A percentile compares a stretch with the other conserved stretches of the same genome.
Conservation (phyloP, 2,797 vertebrate genomes). For the Aphelocoma californica region DNA sequence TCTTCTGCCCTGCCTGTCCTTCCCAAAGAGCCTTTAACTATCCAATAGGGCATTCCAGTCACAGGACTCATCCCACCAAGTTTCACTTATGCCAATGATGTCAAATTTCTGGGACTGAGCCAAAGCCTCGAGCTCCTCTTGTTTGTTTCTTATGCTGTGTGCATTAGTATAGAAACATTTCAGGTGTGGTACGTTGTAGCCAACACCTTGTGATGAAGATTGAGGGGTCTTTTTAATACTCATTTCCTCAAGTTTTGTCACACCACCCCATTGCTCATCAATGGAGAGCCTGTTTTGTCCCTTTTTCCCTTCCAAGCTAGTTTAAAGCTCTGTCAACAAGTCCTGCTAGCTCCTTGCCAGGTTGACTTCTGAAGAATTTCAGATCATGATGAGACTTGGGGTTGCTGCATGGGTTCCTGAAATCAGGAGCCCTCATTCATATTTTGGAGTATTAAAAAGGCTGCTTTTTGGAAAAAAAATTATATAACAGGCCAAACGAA, state of each 20-base stretch:
- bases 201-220: background rate
- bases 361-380: background rate
- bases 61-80: background rate
- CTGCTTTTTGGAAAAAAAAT: background rate
- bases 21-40: background rate
- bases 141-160: background rate
- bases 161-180: background rate
- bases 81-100: background rate
- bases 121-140: fast-evolving
- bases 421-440: background rate
- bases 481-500: background rate
- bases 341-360: no score
- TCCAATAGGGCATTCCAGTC: background rate
- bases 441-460: background rate
- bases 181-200: background rate
- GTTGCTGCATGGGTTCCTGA: background rate
- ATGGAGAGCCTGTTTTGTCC: background rate
- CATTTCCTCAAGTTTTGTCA: background rate
- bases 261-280: no score
- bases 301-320: background rate
- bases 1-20: no score
- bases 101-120: background rate
- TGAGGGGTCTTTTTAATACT: background rate
- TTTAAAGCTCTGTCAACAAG: background rate
- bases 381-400: background rate